Percentiles rank a stretch among this genome's conserved stretches.
These are phyloP conservation scores for Pseudococcus longispinus DNA, from an alignment of 2,888 invertebrate species.

Conservation along the genomic window DNA sequence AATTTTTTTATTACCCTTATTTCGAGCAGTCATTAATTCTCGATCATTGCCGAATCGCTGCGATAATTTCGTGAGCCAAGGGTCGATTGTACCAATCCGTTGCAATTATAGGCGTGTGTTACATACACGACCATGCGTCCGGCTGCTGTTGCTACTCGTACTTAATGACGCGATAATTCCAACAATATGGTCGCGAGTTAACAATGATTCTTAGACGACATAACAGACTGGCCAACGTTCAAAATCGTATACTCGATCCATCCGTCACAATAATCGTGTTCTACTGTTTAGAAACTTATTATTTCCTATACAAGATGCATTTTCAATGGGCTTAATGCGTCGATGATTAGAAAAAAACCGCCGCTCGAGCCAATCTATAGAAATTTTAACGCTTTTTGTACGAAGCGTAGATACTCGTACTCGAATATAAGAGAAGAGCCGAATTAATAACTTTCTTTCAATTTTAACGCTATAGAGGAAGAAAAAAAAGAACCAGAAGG, in stretches of 20 bases:
- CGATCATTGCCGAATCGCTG: neutral
- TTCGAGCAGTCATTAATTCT: constrained; percentile 29
- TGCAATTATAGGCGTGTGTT: neutral
- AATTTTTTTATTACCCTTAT: constrained; percentile 43
- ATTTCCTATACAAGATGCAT: neutral
- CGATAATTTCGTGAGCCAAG: constrained; percentile 8
- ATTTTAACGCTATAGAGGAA: neutral
- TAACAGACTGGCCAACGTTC: neutral
- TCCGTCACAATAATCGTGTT: constrained; percentile 31
- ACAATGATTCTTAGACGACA: neutral
- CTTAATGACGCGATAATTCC: constrained; percentile 19
- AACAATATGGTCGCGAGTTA: neutral
- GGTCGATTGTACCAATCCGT: neutral
- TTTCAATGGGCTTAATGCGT: neutral
- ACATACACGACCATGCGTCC: neutral
- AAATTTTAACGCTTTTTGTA: neutral
- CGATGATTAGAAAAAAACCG: neutral
- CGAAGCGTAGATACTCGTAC: too few relatives aligned
- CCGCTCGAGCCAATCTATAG: neutral
- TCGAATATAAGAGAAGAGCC: neutral
- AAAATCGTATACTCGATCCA: neutral
- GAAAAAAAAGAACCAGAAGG: neutral
- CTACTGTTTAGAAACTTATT: neutral
- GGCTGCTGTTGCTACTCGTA: too few relatives aligned
- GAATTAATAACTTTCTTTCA: constrained; percentile 21